Conservation (phyloP, 2,113 vertebrate genomes). For the Arothron firmamentum region DNA sequence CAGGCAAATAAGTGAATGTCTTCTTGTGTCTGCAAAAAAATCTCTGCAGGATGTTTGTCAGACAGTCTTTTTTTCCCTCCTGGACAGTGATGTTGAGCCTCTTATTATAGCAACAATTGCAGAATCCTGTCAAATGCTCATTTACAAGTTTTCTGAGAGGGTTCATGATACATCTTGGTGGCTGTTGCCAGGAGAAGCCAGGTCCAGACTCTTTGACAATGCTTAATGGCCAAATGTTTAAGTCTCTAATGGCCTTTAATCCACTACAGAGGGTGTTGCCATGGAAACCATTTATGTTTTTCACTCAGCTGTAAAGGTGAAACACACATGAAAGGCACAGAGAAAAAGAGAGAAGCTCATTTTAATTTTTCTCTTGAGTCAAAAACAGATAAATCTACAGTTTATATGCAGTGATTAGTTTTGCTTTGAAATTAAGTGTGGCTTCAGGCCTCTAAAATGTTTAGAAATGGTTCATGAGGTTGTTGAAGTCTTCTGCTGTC, state of each 20-base stretch:
- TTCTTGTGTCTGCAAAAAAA: too few species aligned
- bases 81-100: too few species aligned
- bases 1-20: too few species aligned
- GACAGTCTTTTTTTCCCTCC: too few species aligned
- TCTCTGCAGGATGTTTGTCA: too few species aligned
- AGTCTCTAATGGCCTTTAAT: conserved; percentile 16
- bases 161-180: too few species aligned
- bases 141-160: too few species aligned
- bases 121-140: too few species aligned
- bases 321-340: neutral
- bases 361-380: neutral
- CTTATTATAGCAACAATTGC: too few species aligned
- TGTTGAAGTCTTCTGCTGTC: neutral
- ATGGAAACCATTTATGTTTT: conserved; percentile 28
- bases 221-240: conserved; percentile 18
- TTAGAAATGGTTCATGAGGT: too few species aligned
- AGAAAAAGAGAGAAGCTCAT: too few species aligned
- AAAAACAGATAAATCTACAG: neutral
- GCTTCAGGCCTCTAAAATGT: neutral
- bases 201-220: conserved; percentile 1
- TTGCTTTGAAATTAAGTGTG: too few species aligned
- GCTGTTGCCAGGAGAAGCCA: neutral
- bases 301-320: conserved; percentile 1
- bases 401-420: neutral
- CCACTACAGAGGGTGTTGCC: conserved; percentile 20